Evolutionary conservation across 2,888 invertebrate genomes (phyloP).

Genomic region (Metalampra italica): DNA sequence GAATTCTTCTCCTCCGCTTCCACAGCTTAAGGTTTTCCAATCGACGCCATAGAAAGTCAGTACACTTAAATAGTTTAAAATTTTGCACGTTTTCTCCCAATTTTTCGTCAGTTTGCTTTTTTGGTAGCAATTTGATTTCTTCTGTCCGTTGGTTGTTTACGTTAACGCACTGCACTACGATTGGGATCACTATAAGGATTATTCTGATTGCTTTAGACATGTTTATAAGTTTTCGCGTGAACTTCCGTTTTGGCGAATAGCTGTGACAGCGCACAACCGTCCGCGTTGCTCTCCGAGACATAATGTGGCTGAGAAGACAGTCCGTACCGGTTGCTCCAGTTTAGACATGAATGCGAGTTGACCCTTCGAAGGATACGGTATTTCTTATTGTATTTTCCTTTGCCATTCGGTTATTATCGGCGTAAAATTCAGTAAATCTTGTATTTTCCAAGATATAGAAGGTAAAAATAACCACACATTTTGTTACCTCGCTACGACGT

Average conservation of each 20-base stretch:
- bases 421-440: too few relatives aligned
- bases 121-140: constrained; percentile 7
- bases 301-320: constrained; percentile 39
- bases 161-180: constrained; percentile 42
- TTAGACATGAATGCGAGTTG: not conserved
- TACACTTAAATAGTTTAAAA: constrained; percentile 10
- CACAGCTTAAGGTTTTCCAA: constrained; percentile 55
- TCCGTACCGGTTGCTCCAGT: not conserved
- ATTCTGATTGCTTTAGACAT: constrained; percentile 46
- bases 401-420: too few relatives aligned
- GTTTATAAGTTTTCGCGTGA: constrained; percentile 3
- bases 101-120: constrained; percentile 18
- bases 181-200: constrained; percentile 33
- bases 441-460: too few relatives aligned
- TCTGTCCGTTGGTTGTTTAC: constrained; percentile 17
- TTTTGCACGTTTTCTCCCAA: constrained; percentile 22
- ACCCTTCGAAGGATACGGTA: constrained; percentile 8
- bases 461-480: too few relatives aligned
- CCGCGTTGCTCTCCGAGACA: constrained; percentile 46
- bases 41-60: constrained; percentile 35
- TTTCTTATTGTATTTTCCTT: not conserved
- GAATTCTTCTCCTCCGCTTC: constrained; percentile 58
- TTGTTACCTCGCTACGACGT: too few relatives aligned
- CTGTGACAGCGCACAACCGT: constrained; percentile 44
- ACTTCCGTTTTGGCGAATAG: constrained; percentile 3